Conservation (phyloP, 2,113 vertebrate species). For the Salvelinus fontinalis region DNA sequence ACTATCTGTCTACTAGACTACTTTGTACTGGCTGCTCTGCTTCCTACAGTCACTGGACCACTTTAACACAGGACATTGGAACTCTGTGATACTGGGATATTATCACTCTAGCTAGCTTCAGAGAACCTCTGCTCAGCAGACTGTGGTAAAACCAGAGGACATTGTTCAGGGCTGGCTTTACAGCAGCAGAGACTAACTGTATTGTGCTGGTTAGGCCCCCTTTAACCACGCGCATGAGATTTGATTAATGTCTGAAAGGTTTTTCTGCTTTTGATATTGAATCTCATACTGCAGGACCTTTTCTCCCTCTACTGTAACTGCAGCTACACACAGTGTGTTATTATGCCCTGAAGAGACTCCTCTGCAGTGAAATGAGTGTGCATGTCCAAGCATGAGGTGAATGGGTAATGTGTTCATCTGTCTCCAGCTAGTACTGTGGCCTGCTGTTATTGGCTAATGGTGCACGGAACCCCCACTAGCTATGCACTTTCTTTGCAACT, state of each 20-base stretch:
- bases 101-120: too few species aligned
- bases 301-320: slow-evolving; percentile 5
- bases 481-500: slow-evolving; percentile 25
- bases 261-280: slow-evolving; percentile 35
- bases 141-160: slow-evolving; percentile 28
- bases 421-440: slow-evolving; percentile 49
- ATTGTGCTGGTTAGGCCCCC: background rate
- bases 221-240: slow-evolving; percentile 60
- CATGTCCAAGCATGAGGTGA: slow-evolving; percentile 12
- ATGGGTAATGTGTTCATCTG: slow-evolving; percentile 38
- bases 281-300: slow-evolving; percentile 54
- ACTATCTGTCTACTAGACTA: too few species aligned
- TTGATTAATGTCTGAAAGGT: slow-evolving; percentile 53
- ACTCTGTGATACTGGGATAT: too few species aligned
- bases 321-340: slow-evolving; percentile 29
- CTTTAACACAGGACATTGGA: too few species aligned
- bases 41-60: too few species aligned
- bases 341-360: slow-evolving; percentile 12
- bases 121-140: slow-evolving; percentile 39
- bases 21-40: too few species aligned
- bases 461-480: slow-evolving; percentile 44
- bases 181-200: background rate
- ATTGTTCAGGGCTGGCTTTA: background rate
- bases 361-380: background rate
- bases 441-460: slow-evolving; percentile 51